Base-by-base conservation (phyloP, 2,888 invertebrate genomes). In the Chloromyia formosa region DNA sequence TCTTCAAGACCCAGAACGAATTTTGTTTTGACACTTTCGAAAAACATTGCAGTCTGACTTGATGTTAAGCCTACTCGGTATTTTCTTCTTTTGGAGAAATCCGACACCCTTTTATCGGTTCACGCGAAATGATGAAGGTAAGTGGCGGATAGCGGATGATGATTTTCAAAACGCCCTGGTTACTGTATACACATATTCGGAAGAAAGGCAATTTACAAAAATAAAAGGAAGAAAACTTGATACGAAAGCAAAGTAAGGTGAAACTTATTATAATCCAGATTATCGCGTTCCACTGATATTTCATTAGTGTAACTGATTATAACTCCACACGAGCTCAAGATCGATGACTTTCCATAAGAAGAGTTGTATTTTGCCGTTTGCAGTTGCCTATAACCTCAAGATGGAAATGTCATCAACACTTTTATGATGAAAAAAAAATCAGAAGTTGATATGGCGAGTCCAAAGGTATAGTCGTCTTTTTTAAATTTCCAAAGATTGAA, bases 291-390 rank as follows among this genome's bases (percentile, higher is more conserved):
- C 49, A 12, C 18, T 12, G 66, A 45, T 66, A 66, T 20, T 42
- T 45, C 66, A 66, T 66, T 20, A 23, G 66, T 22, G 49, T 66
- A 66, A 49, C 66, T 66, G 66, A 66, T 66, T 66, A 66, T 20
- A 49, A 49, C 22, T 66, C 45, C 66, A 45, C 45, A 66, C 66
- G 49, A 27, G 49, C 66, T 18, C 0, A 22, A 45, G 45, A 66
- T 66, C 49, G 20, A 18, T 49, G 66, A 66, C 53, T 3, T 53
- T 10, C 16, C 53, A 53, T 53, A 1, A 53, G 5, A 10, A 12
- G 16, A 53, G n/a, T 10, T 16, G 3, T 4, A 53, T 4, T 16
- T 14, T 1, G 53, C 3, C 3, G n/a, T 16, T 53, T 16, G 5
- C 53, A 53, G 16, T 53, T 1, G 16, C 4, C 9, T 16, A 10